phyloP scores from a whole-genome alignment of 2,113 vertebrate species.

The Synodontis membranacea region DNA sequence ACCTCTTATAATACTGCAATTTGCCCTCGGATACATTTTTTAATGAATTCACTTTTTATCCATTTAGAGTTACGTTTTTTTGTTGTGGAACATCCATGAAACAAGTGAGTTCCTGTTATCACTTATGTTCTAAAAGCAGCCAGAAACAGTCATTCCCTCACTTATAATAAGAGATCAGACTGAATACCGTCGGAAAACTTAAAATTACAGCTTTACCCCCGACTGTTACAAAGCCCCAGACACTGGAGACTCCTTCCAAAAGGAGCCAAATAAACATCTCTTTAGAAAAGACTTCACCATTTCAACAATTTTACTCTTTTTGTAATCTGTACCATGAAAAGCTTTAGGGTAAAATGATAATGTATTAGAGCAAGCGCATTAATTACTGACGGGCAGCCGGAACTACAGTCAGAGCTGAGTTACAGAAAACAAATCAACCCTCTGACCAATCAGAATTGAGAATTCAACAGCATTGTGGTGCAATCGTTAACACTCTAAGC shows the following conservation, averaged over 20 bases:
- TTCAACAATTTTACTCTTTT: background rate
- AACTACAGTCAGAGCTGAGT: background rate
- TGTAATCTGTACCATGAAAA: background rate
- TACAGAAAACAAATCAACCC: no score
- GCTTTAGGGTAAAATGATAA: background rate
- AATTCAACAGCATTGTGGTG: background rate
- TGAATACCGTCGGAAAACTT: background rate
- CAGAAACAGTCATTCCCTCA: background rate
- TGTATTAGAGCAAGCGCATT: background rate
- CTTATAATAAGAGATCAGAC: background rate
- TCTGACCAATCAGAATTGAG: background rate
- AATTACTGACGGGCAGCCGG: background rate
- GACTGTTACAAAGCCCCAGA: background rate
- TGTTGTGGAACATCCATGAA: background rate
- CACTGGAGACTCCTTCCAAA: background rate
- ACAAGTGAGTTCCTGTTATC: background rate
- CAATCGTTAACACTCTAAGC: background rate
- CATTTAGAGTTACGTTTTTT: background rate
- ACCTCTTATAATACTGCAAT: background rate
- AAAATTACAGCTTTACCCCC: background rate
- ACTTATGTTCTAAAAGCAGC: background rate
- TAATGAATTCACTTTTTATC: slow-evolving; percentile 1
- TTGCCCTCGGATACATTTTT: background rate
- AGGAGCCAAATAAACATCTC: background rate
- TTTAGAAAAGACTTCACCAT: background rate